A percentile compares a stretch with the other conserved stretches of the same genome.
phyloP scores from a whole-genome alignment of 2,888 invertebrate genomes.

The Pilophorus perplexus region DNA sequence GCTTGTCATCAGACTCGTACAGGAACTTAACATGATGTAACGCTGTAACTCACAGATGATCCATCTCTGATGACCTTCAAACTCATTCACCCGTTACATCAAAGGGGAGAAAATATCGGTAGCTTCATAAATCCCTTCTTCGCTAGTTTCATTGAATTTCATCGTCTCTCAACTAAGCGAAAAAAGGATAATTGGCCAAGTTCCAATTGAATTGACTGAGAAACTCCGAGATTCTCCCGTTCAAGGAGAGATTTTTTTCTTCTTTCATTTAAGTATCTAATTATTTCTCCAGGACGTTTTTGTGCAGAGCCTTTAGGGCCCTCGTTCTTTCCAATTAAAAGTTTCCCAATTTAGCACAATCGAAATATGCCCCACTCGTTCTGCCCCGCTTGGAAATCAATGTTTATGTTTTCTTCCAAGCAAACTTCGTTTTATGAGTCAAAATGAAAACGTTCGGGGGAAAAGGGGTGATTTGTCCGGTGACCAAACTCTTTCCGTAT shows the following conservation, averaged over 20 bases:
- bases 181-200: conserved; percentile 16
- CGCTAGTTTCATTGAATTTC: no score
- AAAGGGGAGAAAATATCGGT: no score
- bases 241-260: neutral
- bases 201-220: neutral
- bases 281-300: neutral
- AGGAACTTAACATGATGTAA: no score
- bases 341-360: conserved; percentile 10
- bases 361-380: neutral
- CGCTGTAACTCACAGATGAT: no score
- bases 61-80: no score
- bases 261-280: neutral
- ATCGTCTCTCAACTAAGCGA: no score
- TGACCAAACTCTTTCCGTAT: no score
- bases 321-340: conserved; percentile 15
- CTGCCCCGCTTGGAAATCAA: neutral
- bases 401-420: conserved; percentile 8
- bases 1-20: no score
- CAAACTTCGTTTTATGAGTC: neutral
- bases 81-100: no score
- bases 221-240: neutral
- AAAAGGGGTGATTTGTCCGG: no score
- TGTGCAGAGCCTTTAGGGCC: neutral
- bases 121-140: no score
- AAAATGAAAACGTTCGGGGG: neutral